Conservation (phyloP, 2,888 invertebrate genomes). For the Phorcus lineatus region DNA sequence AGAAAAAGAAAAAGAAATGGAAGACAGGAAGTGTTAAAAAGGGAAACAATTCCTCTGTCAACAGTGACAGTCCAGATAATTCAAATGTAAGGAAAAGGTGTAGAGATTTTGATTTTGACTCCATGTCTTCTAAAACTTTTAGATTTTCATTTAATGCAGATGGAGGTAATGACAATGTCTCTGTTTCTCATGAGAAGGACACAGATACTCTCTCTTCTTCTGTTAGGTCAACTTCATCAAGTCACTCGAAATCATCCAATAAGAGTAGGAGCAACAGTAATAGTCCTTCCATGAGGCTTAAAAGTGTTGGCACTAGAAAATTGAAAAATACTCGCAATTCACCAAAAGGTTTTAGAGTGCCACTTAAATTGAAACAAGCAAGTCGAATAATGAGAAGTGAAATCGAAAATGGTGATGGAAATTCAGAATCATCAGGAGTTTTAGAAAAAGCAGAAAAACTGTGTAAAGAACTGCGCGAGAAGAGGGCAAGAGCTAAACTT, state of each 20-base stretch:
- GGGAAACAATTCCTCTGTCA: not conserved
- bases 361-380: not conserved
- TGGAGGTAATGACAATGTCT: not conserved
- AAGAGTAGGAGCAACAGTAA: conserved; percentile 16
- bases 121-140: not conserved
- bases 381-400: not conserved
- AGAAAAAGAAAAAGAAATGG: not conserved
- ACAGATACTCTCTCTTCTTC: not conserved
- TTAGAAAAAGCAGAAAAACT: conserved; percentile 61
- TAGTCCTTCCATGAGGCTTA: not conserved
- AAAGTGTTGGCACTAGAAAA: not conserved
- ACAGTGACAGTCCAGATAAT: not conserved
- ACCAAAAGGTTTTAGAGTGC: not conserved
- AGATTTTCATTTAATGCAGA: not conserved
- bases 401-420: not conserved
- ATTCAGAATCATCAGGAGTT: conserved; percentile 34
- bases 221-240: conserved; percentile 3
- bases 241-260: not conserved
- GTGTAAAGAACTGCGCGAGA: conserved; percentile 59
- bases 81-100: conserved; percentile 1
- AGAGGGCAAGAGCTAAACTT: conserved; percentile 48
- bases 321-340: not conserved
- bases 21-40: not conserved
- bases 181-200: not conserved
- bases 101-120: not conserved